A percentile compares a stretch with the other conserved stretches of the same genome.
Conservation (phyloP, 2,113 vertebrate species). For the Callocephalon fimbriatum region DNA sequence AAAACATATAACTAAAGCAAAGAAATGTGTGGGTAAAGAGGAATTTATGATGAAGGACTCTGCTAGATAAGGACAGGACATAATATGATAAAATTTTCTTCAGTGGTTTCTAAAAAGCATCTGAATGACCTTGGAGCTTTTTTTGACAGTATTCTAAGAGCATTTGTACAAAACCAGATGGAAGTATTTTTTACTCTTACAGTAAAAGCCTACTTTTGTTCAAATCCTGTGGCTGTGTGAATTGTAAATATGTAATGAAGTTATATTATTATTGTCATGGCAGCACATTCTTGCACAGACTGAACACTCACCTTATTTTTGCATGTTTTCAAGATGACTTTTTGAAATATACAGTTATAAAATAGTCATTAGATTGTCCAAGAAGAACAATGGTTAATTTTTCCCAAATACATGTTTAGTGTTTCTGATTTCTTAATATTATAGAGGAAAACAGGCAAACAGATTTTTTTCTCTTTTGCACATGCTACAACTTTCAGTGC, state of each 20-base stretch:
- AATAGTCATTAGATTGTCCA: background rate
- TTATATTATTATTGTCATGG: background rate
- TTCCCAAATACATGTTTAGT: background rate
- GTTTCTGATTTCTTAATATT: background rate
- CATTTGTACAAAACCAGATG: background rate
- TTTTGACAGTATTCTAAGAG: background rate
- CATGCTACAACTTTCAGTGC: background rate
- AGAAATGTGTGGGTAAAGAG: background rate
- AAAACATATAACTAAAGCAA: background rate
- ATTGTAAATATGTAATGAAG: background rate
- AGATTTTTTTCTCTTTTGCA: background rate
- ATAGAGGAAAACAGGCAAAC: background rate
- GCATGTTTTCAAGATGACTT: background rate
- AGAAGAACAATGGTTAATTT: background rate
- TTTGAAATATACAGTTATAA: background rate
- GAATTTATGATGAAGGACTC: background rate
- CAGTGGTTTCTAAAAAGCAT: background rate
- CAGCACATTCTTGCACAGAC: background rate
- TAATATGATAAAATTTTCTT: background rate
- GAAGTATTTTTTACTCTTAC: background rate
- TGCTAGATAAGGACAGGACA: background rate
- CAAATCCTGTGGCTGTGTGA: background rate
- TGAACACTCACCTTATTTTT: background rate
- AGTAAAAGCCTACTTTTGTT: background rate
- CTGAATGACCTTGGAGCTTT: background rate